Base-by-base conservation (phyloP, 2,113 vertebrate genomes). In the Chlorodrepanis virens region DNA sequence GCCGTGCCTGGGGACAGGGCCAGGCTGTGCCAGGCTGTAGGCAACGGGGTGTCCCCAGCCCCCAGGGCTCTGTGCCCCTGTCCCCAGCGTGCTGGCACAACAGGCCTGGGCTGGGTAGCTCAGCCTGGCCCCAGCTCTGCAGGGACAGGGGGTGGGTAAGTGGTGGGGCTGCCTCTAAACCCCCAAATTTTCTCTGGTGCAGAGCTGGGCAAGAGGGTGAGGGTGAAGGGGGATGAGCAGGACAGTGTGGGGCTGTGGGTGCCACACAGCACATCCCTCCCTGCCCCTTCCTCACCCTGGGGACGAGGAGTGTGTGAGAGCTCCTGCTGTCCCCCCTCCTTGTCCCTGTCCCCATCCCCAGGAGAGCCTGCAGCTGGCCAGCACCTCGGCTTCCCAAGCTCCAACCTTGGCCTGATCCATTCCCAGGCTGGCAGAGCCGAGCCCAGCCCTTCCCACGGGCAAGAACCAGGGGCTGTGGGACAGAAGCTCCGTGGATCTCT, bases 191-290 rank as follows among this genome's bases (percentile, higher is more conserved):
- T 11, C 3, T 7, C 13, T 2, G 1, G 16, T 18, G 28, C 4
- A 21, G 67, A 71, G 88, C 71, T 53, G 49, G 42, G 22, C 1
- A 5, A 35, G 57, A 72, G 29, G 27, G 4, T 33, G 35, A 70
- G 19, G 39, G 14, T 19, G 44, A 23, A 27, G 3, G 1, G 5
- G 24, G 50, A 4, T 31, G 56, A 35, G 2, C n/a, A 47, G 65
- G 40, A 37, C 0, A 0, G 2, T 39, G n/a, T 49, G 75, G n/a
- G 40, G 23, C 63, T 2, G 4, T 6, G 28, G 33, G n/a, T 44
- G 78, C 44, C 8, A 8, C 35, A 6, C 7, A 59, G 42, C 3
- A 1, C 35, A 9, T 31, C 54, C 65, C 19, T 44, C 40, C 70
- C 74, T 84, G 33, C 25, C 44, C 47, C 19, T 83, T 79, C n/a